These are phyloP conservation scores for Theristicus caerulescens DNA, from an alignment of 2,113 vertebrate species.

Conservation along the genomic window DNA sequence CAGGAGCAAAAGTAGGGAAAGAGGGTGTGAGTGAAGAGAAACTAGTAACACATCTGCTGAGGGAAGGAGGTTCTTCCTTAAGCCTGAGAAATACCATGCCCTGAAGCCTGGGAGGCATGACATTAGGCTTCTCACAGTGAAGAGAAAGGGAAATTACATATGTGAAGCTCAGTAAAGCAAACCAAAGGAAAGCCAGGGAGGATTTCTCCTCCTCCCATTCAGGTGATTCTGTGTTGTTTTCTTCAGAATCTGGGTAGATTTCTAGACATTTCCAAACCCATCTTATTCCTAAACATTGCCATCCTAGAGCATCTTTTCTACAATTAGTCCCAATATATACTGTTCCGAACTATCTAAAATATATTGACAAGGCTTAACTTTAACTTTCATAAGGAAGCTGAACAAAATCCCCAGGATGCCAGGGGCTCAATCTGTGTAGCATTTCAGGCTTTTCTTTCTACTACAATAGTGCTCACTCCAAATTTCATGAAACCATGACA, in stretches of 20 bases:
- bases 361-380: not conserved
- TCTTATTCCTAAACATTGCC: not conserved
- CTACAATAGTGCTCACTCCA: not conserved
- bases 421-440: not conserved
- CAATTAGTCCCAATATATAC: accelerated
- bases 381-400: not conserved
- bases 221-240: not conserved
- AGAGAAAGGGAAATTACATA: not conserved
- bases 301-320: not conserved
- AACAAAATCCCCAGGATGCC: not conserved
- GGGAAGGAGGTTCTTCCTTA: not conserved
- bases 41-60: not conserved
- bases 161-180: not conserved
- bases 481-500: not conserved
- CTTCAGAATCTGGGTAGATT: not conserved
- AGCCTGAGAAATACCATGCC: not conserved
- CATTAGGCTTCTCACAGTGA: not conserved
- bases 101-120: not conserved
- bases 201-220: not conserved
- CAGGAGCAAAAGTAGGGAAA: not conserved
- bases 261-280: not conserved
- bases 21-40: not conserved
- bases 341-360: not conserved
- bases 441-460: not conserved
- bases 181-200: not conserved